These are phyloP conservation scores for Caradrina clavipalpis DNA, from an alignment of 2,888 invertebrate species.

Conservation along the genomic window DNA sequence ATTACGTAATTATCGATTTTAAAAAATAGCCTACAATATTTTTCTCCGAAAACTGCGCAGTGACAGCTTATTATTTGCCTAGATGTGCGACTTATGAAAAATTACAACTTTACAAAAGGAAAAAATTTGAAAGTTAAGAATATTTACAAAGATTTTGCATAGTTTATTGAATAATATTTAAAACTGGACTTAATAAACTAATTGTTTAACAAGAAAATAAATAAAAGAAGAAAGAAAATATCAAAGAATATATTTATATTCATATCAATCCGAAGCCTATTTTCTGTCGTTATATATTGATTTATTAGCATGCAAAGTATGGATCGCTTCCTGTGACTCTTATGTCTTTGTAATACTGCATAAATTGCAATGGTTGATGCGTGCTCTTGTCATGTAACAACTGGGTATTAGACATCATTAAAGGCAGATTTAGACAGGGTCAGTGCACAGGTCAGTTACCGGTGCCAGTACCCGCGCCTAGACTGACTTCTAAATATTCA, in stretches of 20 bases:
- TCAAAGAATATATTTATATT: constrained; percentile 1
- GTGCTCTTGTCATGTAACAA: not conserved
- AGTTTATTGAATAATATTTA: constrained; percentile 31
- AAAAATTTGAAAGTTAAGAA: constrained; percentile 7
- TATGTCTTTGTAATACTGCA: not conserved
- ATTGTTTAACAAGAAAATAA: constrained; percentile 17
- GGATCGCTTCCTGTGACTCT: not conserved
- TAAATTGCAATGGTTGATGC: not conserved
- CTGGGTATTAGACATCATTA: too few species aligned
- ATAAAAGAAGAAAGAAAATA: too few species aligned
- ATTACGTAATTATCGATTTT: not conserved
- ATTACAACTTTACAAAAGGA: constrained; percentile 1
- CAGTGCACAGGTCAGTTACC: too few species aligned
- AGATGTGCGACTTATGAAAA: not conserved
- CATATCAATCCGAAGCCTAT: not conserved
- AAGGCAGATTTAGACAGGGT: too few species aligned
- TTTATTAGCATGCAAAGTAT: not conserved
- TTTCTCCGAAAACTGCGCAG: not conserved
- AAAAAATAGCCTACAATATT: too few species aligned
- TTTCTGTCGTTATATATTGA: constrained; percentile 3
- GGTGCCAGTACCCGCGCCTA: too few species aligned
- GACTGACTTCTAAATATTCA: too few species aligned
- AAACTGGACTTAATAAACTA: constrained; percentile 19
- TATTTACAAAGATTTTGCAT: constrained; percentile 42
- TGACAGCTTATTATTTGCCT: not conserved